Evolutionary conservation across 2,113 vertebrate genomes (phyloP), one percentile per base, ranked within the genome.

Genomic region (Fregetta grallaria): DNA sequence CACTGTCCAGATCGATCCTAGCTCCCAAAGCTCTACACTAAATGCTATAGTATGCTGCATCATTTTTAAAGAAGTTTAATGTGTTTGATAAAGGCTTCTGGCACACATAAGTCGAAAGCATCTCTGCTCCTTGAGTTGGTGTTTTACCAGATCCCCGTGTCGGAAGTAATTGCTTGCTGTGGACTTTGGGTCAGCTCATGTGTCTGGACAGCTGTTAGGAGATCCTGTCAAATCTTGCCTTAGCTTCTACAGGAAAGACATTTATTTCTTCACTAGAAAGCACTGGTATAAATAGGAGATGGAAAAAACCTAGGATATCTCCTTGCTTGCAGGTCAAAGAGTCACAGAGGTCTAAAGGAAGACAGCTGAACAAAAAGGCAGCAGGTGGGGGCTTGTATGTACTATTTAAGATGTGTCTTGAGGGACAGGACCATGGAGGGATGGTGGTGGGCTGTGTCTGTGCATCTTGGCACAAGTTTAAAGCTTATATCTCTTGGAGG

Each of bases 201-300:
- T 95, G 80, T 95, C 95, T 87, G 88, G 40, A 73, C 97, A 97
- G 95, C 95, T 96, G 89, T 78, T 88, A 82, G 66, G 68, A 86
- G 92, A 76, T 93, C 91, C 77, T 95, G 91, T 96, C 77, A 92
- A 88, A 88, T 96, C 92, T 96, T 96, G 95, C 94, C 94, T 92
- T 56, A 88, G 81, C 93, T 92, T 77, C 85, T 88, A n/a, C 50
- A 56, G 85, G 89, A 95, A 95, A 81, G 91, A 86, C 91, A 70
- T 94, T 68, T 92, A 89, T 96, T 97, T 96, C 93, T 97, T 96
- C 93, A 62, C 94, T 96, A 91, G 91, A 95, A 96, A 93, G 66
- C 93, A 38, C 45, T 88, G 91, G 61, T 93, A 95, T 95, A 96
- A 97, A 96, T 96, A 97, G 93, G 89, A 91, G 36, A 90, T 83